A percentile compares a stretch with the other conserved stretches of the same genome.
Conservation (phyloP, 2,113 vertebrate genomes). For the Poeciliopsis prolifica region DNA sequence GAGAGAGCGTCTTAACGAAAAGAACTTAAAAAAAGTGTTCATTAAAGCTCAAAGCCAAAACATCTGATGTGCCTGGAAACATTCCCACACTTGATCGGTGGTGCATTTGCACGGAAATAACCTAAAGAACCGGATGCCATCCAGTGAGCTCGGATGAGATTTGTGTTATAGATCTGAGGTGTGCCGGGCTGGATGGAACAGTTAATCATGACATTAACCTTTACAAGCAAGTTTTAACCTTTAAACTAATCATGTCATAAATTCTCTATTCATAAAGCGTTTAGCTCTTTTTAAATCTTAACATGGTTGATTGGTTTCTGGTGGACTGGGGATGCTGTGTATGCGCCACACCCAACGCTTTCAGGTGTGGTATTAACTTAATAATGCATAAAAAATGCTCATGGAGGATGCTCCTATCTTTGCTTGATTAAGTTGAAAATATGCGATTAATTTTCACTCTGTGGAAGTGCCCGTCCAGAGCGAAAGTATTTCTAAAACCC, state of each 20-base stretch:
- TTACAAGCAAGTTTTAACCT: background rate
- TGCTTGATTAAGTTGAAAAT: background rate
- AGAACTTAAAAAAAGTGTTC: too few species aligned
- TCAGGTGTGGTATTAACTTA: background rate
- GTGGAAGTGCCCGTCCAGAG: background rate
- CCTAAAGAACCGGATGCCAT: background rate
- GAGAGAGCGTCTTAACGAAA: too few species aligned
- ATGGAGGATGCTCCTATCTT: too few species aligned
- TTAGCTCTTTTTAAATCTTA: background rate
- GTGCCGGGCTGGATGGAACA: constrained; percentile 2
- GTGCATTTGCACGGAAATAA: background rate
- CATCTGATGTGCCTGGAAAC: background rate
- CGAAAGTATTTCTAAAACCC: background rate
- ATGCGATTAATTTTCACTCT: background rate
- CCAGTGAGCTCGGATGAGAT: background rate
- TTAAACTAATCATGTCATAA: background rate
- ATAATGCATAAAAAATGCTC: background rate
- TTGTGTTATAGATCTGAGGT: background rate
- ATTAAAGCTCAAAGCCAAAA: background rate
- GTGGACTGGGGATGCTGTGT: background rate
- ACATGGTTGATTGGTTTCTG: background rate
- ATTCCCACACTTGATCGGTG: background rate
- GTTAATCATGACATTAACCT: background rate
- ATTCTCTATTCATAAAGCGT: background rate
- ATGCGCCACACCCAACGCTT: background rate